Conservation (phyloP, 2,113 vertebrate species). For the Hirundichthys speculiger region DNA sequence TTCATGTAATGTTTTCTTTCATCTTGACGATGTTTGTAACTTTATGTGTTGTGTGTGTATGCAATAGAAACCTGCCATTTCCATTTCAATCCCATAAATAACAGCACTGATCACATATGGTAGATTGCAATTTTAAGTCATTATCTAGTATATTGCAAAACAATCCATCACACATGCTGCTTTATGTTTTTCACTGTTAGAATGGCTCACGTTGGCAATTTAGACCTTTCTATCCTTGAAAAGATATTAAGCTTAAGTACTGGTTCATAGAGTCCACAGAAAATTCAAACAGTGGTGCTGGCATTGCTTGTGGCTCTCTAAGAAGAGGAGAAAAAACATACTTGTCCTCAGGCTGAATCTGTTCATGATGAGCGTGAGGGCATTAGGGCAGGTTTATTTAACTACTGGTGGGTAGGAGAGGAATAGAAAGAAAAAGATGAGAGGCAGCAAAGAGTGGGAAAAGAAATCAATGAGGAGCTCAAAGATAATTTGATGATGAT, state of each 20-base stretch:
- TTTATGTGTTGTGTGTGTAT: constrained; percentile 7
- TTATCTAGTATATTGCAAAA: constrained; percentile 13
- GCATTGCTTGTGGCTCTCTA: constrained; percentile 57
- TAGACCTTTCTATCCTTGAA: constrained; percentile 11
- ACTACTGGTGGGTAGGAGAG: constrained; percentile 39
- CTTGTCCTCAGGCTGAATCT: constrained; percentile 51
- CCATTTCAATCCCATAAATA: constrained; percentile 10
- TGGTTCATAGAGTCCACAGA: background rate
- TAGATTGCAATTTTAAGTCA: constrained; percentile 8
- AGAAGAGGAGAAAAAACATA: constrained; percentile 44
- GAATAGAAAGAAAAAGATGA: constrained; percentile 40
- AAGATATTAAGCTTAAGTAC: constrained; percentile 28
- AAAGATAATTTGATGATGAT: constrained; percentile 42
- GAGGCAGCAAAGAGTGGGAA: constrained; percentile 21
- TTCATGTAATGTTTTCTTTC: constrained; percentile 11
- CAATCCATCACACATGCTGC: background rate
- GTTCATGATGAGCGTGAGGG: constrained; percentile 36
- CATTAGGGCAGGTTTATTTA: constrained; percentile 32
- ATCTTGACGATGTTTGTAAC: constrained; percentile 14
- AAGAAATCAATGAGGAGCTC: constrained; percentile 55
- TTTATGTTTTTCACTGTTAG: constrained; percentile 2
- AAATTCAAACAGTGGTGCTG: constrained; percentile 43
- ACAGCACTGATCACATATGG: too few species aligned
- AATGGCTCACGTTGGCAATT: background rate
- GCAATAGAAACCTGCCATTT: constrained; percentile 16